Evolutionary conservation across 2,797 vertebrate genomes (phyloP).

Genomic region (Gadopsis marmoratus): DNA sequence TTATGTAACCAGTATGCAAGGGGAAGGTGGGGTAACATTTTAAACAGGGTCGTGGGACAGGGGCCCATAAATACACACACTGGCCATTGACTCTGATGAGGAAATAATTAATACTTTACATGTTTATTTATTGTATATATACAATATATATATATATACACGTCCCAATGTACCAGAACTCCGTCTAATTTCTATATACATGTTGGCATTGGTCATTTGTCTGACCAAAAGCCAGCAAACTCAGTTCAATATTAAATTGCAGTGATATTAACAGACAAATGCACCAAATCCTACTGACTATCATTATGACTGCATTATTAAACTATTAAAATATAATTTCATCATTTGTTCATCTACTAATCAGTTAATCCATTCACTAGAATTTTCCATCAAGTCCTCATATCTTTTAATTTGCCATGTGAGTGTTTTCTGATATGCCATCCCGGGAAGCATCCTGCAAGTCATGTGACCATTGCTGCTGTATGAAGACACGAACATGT

Average conservation of each 20-base stretch:
- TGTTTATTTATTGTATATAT: background rate
- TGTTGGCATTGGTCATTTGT: background rate
- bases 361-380: background rate
- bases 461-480: background rate
- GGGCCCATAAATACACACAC: background rate
- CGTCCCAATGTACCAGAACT: too few relatives aligned
- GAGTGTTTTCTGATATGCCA: background rate
- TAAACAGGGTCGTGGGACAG: background rate
- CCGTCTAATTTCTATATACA: background rate
- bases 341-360: background rate
- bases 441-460: background rate
- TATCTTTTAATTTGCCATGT: background rate
- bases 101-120: background rate
- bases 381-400: background rate
- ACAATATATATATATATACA: too few relatives aligned
- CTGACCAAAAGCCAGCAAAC: background rate
- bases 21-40: conserved; percentile 10
- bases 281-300: background rate
- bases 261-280: background rate
- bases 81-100: background rate
- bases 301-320: background rate
- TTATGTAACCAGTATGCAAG: conserved; percentile 63
- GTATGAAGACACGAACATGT: background rate
- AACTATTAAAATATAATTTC: background rate
- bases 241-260: background rate